phyloP scores from a whole-genome alignment of 2,113 vertebrate genomes.

The Neodontobutis hainanensis region DNA sequence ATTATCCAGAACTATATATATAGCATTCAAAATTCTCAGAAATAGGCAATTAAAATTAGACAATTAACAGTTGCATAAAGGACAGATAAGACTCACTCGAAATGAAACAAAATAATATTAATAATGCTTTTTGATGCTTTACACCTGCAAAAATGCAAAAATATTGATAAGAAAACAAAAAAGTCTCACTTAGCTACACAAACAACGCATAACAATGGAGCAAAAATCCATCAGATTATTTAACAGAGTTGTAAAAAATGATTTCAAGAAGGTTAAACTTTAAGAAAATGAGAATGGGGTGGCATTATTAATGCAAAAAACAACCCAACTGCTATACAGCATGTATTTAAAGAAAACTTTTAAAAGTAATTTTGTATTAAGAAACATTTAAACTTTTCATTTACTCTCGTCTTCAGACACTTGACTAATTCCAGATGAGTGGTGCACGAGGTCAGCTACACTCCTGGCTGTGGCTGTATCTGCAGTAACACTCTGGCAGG shows the following conservation, averaged over 20 bases:
- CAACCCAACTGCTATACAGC: no score
- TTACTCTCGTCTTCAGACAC: no score
- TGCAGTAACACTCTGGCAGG: slow-evolving; percentile 15
- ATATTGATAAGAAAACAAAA: neutral
- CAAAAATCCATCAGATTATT: neutral
- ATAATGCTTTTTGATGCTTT: neutral
- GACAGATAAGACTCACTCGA: neutral
- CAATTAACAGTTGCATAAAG: slow-evolving; percentile 1
- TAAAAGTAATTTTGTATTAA: no score
- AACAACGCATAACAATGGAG: neutral
- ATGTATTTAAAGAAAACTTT: no score
- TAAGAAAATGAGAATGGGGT: no score
- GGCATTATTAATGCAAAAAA: no score
- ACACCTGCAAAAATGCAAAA: slow-evolving; percentile 1
- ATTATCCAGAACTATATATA: neutral
- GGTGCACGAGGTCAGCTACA: no score
- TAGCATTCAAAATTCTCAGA: neutral
- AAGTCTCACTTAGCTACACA: neutral
- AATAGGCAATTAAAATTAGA: slow-evolving; percentile 5
- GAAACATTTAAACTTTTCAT: no score
- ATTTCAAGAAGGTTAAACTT: neutral
- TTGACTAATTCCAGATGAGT: no score
- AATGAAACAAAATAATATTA: neutral
- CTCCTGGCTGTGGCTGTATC: neutral
- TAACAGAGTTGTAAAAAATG: neutral